phyloP scores from a whole-genome alignment of 2,888 invertebrate species.

The Athetis lepigone region DNA sequence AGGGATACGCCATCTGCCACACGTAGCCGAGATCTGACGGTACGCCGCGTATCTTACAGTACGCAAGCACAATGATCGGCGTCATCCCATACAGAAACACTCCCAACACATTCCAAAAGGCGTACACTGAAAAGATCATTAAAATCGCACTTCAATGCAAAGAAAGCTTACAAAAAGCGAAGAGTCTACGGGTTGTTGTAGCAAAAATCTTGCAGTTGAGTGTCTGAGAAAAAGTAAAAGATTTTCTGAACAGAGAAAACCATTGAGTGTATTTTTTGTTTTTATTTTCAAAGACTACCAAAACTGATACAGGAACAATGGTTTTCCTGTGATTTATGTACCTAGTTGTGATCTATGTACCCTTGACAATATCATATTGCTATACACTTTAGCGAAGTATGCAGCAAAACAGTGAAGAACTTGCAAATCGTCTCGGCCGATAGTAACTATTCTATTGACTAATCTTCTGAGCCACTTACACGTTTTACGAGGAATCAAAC shows the following conservation, averaged over 20 bases:
- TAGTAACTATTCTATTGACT: background rate
- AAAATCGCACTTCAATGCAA: slow-evolving; percentile 17
- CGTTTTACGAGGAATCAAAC: background rate
- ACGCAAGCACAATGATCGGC: slow-evolving; percentile 75
- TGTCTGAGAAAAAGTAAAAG: slow-evolving; percentile 16
- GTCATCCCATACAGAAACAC: slow-evolving; percentile 78
- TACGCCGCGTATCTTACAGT: slow-evolving; percentile 69
- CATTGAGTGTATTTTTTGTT: slow-evolving; percentile 1
- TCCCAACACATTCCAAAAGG: slow-evolving; percentile 79
- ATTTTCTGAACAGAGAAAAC: background rate
- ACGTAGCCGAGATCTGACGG: slow-evolving; percentile 76
- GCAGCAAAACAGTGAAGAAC: background rate
- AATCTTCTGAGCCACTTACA: background rate
- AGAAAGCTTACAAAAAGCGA: slow-evolving; percentile 23
- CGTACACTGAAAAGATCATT: slow-evolving; percentile 74
- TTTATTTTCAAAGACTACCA: too few relatives aligned
- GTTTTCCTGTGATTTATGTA: too few relatives aligned
- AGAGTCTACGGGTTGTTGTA: slow-evolving; percentile 3
- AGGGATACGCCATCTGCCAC: slow-evolving; percentile 81
- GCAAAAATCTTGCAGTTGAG: slow-evolving; percentile 5
- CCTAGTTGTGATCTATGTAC: too few relatives aligned
- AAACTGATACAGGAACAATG: too few relatives aligned
- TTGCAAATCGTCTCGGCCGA: background rate
- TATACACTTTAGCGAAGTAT: background rate
- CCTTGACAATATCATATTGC: background rate